These are phyloP conservation scores for Emmelina monodactyla DNA, from an alignment of 2,888 invertebrate species.

Conservation along the genomic window DNA sequence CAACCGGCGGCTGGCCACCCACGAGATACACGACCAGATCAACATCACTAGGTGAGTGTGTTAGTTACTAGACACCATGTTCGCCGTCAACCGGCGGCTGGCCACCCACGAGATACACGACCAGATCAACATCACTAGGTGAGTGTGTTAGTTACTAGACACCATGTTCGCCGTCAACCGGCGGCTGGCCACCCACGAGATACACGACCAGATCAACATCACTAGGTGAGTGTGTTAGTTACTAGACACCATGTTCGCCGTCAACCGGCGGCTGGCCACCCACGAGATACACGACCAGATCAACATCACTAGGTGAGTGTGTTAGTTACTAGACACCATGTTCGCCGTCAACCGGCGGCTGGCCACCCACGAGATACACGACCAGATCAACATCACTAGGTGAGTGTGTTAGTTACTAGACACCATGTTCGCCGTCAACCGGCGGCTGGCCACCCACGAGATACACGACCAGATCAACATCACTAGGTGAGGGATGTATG, in stretches of 20 bases:
- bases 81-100: slow-evolving; percentile 81
- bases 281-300: slow-evolving; percentile 94
- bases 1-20: slow-evolving; percentile 85
- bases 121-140: slow-evolving; percentile 86
- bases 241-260: slow-evolving; percentile 79
- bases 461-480: slow-evolving; percentile 90
- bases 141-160: slow-evolving; percentile 38
- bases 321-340: slow-evolving; percentile 70
- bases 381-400: slow-evolving; percentile 88
- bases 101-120: slow-evolving; percentile 92
- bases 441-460: slow-evolving; percentile 87
- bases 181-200: slow-evolving; percentile 87
- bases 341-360: slow-evolving; percentile 84
- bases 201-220: slow-evolving; percentile 89
- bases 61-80: slow-evolving; percentile 75
- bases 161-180: slow-evolving; percentile 85
- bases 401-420: slow-evolving; percentile 55
- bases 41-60: slow-evolving; percentile 74
- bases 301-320: slow-evolving; percentile 74
- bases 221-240: slow-evolving; percentile 69
- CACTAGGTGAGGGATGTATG: no score
- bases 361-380: slow-evolving; percentile 89
- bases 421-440: slow-evolving; percentile 82
- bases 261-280: slow-evolving; percentile 86
- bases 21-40: slow-evolving; percentile 92